These are phyloP conservation scores for Sepiola atlantica DNA, from an alignment of 2,888 invertebrate species.

Conservation along the genomic window DNA sequence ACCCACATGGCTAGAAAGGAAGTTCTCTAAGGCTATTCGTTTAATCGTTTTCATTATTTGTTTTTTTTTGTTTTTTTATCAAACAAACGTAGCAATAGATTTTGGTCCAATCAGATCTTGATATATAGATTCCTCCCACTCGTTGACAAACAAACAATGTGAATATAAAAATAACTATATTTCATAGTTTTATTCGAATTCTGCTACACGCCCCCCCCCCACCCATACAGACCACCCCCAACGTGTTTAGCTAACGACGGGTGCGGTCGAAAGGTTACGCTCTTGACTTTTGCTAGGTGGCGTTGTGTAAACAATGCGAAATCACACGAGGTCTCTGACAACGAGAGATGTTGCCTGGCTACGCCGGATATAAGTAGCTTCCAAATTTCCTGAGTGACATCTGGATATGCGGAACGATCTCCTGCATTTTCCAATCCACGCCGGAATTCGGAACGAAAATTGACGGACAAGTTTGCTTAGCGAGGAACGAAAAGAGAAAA, in stretches of 20 bases:
- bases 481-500: background rate
- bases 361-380: background rate
- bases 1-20: background rate
- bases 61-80: background rate
- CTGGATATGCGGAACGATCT: background rate
- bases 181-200: too few relatives aligned
- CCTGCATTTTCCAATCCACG: background rate
- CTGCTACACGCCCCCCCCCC: too few relatives aligned
- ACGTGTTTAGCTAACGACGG: background rate
- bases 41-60: background rate
- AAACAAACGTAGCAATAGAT: background rate
- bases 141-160: background rate
- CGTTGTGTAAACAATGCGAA: background rate
- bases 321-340: background rate
- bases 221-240: background rate
- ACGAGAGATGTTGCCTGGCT: background rate
- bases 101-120: background rate
- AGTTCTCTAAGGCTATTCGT: background rate
- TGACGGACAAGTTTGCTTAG: background rate
- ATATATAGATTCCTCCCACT: background rate
- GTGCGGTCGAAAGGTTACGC: background rate
- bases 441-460: background rate
- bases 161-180: background rate
- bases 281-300: slow-evolving; percentile 18
- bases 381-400: background rate